Base-by-base conservation (phyloP, 2,888 invertebrate species). In the Ectemnius lituratus region DNA sequence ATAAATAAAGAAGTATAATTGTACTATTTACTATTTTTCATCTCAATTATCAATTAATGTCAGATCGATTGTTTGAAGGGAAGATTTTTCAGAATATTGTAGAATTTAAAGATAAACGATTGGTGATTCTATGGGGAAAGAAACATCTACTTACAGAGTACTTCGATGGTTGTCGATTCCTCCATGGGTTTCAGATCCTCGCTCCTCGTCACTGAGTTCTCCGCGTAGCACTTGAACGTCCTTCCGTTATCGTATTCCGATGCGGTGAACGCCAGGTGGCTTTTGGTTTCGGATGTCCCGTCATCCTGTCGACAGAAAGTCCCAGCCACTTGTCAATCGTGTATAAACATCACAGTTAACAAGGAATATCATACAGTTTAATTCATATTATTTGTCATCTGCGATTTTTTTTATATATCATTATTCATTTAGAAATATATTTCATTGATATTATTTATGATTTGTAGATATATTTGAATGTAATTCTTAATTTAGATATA, bases 191-290 rank as follows among this genome's bases (percentile, higher is more conserved):
- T 94, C 85, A 96, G 95, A 57, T 94, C 93, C 78, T 95, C 94
- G 71, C 94, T 93, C 79, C 93, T 91, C 88, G 95, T 95, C 63
- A 97, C 97, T 77, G 95, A 93, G 91, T 98, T 98, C 82, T 95
- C 94, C 0, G 96, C 96, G 86, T 95, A 94, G 87, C 97, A 97
- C 83, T 94, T 94, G 89, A 97, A 95, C 84, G 94, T 94, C 79
- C 93, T 93, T 20, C 95, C 95, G 88, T 97, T 96, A 88, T 97
- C 97, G 90, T 93, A 96, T 60, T 96, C 94, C 4, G 95, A 94
- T 37, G 96, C 97, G 78, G 94, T 94, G 91, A 97, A 97, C 27
- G 94, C 93, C 78, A 97, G 91, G 84, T 94, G 94, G 64, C 97
- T 97, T 83, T 93, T 93, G 6, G 97, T 97, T 80, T 95, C 94